Evolutionary conservation across 2,797 vertebrate species (phyloP), one percentile per base, ranked within the genome.

Genomic region (Nyctalus aviator): DNA sequence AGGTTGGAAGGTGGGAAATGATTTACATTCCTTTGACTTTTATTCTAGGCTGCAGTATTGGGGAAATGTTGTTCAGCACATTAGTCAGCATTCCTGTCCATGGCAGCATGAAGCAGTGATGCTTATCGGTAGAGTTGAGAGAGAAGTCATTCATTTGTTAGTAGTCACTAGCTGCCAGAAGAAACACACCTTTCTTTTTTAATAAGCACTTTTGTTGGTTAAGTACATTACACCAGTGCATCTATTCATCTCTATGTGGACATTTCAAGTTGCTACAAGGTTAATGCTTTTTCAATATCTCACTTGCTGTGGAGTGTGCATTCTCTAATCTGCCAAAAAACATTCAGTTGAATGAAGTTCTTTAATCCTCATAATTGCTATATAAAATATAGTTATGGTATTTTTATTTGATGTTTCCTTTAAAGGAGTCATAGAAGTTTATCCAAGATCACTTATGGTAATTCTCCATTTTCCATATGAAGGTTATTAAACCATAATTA

Each of bases 401-500:
- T 75, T 93, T 96, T 95, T 94, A 95, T 94, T 96, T 97, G 84
- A 96, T 96, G 88, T 93, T 96, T 91, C 79, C 66, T 93, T 93
- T 92, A 96, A 93, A 94, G 77, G 76, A 96, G 84, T 88, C 84
- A 84, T 64, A 96, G 85, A 85, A 84, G 73, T 95, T 95, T 95
- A 96, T 79, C 90, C 97, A 96, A 82, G 78, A 93, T 95, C 68
- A 95, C 95, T 92, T 94, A 84, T 15, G 94, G 94, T 92, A 94
- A 96, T 83, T 96, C 95, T 93, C 77, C 77, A 95, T 95, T 95
- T 96, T 94, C 82, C 91, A 89, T 81, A 94, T 76, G 82, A 95
- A 94, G 87, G 64, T 91, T 95, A 96, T 96, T 97, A 96, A 94
- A 86, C 17, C 15, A 78, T 95, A 96, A 96, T 97, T 97, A 97